Evolutionary conservation across 2,113 vertebrate species (phyloP), one percentile per base, ranked within the genome.

Genomic region (Pitta sordida): DNA sequence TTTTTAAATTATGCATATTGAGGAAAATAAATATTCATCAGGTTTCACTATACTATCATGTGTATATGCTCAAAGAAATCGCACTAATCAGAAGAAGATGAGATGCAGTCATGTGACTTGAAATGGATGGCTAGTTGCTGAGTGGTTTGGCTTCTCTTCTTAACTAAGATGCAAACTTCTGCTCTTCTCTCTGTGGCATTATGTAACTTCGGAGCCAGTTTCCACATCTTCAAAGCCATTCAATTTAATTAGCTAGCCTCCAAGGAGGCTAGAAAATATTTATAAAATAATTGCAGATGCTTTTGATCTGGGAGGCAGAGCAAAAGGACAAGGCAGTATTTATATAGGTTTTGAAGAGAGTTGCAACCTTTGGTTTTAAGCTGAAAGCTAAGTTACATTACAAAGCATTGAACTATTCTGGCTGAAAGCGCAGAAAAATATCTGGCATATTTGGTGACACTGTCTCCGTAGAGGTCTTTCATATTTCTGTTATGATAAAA

Each of bases 161-260:
- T 63, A 53, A 75, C 20, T 49, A 37, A 53, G 43, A 43, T 20
- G 12, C 23, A 71, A 52, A 51, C 20, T 63, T 87, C 62, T 59
- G 64, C 20, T 34, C 69, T 91, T 81, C 87, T 63, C 52, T 87
- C 74, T 32, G 20, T 37, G 13, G 52, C 24, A 26, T 82, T 63
- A 55, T 67, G 94, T 87, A 74, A 56, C 36, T 49, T 82, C 6
- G 3, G 63, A 68, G 22, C 78, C 62, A 88, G 48, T 84, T 91
- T 89, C 77, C 4, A 8, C 59, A 49, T 62, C 73, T 94, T 32
- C 49, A 60, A 84, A 89, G 52, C n/a, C 9, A 1, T 63, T 51
- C 30, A 82, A 64, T 87, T 95, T 82, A 86, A 94, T 87, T 82
- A 92, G 44, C n/a, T 67, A 75, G n/a, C 52, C 69, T 89, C 52